Evolutionary conservation across 2,888 invertebrate species (phyloP).

Genomic region (Oasisia sp.): DNA sequence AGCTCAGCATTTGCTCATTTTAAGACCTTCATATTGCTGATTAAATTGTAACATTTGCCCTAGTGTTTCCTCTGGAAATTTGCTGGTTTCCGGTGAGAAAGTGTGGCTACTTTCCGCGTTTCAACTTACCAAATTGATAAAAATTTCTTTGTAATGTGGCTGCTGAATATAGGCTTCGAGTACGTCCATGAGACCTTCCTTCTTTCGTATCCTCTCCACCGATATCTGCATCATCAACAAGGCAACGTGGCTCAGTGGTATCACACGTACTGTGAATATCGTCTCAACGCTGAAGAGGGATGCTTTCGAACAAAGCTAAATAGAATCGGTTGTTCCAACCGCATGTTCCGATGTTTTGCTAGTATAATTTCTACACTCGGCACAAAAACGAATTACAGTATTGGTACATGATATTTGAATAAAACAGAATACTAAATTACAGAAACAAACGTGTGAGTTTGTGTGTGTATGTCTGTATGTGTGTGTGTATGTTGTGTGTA

Average conservation of each 20-base stretch:
- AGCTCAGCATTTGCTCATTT: no score
- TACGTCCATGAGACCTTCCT: neutral
- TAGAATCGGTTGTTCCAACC: no score
- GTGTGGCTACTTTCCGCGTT: neutral
- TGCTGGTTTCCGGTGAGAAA: neutral
- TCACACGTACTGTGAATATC: neutral
- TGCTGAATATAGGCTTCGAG: slow-evolving; percentile 21
- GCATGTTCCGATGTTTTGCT: no score
- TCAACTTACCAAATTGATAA: slow-evolving; percentile 38
- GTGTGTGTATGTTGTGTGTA: neutral
- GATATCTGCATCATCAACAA: slow-evolving; percentile 37
- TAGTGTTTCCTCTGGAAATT: no score
- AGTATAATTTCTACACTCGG: no score
- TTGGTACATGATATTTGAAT: no score
- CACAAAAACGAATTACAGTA: no score
- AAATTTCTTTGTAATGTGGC: slow-evolving; percentile 30
- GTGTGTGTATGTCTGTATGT: neutral
- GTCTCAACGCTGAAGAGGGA: neutral
- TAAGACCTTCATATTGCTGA: no score
- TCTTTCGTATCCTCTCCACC: slow-evolving; percentile 34
- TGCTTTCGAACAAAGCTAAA: no score
- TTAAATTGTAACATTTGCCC: no score
- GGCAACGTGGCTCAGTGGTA: neutral
- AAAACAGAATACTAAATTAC: no score
- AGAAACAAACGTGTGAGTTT: neutral